Evolutionary conservation across 2,888 invertebrate species (phyloP), one percentile per base, ranked within the genome.

Genomic region (Rotaria magnacalcarata): DNA sequence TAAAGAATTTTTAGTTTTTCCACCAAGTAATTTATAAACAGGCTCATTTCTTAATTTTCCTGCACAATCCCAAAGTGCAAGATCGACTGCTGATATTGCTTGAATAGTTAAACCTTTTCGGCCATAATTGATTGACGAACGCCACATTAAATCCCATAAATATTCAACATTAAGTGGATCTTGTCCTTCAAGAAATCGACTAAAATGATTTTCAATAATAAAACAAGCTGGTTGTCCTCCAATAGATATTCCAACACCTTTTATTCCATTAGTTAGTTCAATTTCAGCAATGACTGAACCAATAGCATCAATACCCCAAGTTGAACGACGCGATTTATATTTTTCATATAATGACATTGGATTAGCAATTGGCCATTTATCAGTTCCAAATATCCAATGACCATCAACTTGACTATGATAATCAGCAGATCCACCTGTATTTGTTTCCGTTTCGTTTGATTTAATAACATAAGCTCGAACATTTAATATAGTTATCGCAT

Each of bases 291-390:
- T 89, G 80, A 90, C 87, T 0, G 89, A 88, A 0, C 90, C 90
- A 8, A 90, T 87, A 19, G 89, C 90, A 87, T 90, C 90, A 87
- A 90, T 90, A 11, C 90, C 90, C 90, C 90, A 90, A 7, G 89
- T 89, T 87, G 90, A 90, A 58, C 90, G 86, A 85, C 88, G 88
- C 24, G 87, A 86, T 24, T 89, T 88, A 87, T 90, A 90, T 85
- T 89, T 88, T 52, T 88, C 87, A 86, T 89, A 89, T 24, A 88
- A 87, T 10, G 89, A 89, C 90, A 90, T 90, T 0, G 90, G 90
- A 86, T 89, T 90, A 19, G 90, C 90, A 14, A 90, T 88, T 11
- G 90, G 90, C 67, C 67, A 67, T 67, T 67, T 4, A 34, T 67
- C 34, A 16, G 67, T 67, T 14, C 67, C 67, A 34, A 34, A 16